Evolutionary conservation across 2,113 vertebrate genomes (phyloP).

Genomic region (Gobiocypris rarus): DNA sequence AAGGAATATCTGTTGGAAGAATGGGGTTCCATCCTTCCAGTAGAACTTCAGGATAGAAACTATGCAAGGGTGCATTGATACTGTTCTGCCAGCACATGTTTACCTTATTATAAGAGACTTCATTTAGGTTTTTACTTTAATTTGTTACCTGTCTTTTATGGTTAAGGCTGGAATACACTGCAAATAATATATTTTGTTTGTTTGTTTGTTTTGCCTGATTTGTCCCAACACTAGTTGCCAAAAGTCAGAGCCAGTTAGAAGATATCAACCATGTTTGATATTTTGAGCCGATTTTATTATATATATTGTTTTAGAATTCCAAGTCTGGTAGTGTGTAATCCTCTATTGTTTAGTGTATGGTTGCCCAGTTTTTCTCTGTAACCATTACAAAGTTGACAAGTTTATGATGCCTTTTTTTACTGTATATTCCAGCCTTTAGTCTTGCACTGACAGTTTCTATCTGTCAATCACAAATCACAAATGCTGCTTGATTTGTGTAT

Average conservation of each 20-base stretch:
- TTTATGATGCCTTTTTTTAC: neutral
- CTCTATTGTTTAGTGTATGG: neutral
- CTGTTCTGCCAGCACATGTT: neutral
- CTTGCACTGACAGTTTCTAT: constrained; percentile 5
- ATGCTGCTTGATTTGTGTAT: neutral
- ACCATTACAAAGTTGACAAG: neutral
- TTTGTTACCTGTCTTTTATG: neutral
- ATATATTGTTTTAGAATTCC: neutral
- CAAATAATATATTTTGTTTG: no score
- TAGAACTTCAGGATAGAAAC: no score
- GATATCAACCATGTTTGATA: neutral
- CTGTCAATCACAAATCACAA: no score
- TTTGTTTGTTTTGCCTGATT: neutral
- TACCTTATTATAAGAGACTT: neutral
- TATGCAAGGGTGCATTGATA: no score
- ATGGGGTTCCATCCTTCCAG: neutral
- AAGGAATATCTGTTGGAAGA: neutral
- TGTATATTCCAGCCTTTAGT: neutral
- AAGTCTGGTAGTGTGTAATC: neutral
- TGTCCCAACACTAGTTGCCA: no score
- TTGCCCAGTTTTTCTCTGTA: neutral
- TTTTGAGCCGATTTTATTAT: neutral
- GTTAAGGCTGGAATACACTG: neutral
- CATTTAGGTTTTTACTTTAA: neutral
- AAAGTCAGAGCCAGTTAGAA: neutral